Conservation (phyloP, 2,888 invertebrate genomes). For the Nemurella pictetii region DNA sequence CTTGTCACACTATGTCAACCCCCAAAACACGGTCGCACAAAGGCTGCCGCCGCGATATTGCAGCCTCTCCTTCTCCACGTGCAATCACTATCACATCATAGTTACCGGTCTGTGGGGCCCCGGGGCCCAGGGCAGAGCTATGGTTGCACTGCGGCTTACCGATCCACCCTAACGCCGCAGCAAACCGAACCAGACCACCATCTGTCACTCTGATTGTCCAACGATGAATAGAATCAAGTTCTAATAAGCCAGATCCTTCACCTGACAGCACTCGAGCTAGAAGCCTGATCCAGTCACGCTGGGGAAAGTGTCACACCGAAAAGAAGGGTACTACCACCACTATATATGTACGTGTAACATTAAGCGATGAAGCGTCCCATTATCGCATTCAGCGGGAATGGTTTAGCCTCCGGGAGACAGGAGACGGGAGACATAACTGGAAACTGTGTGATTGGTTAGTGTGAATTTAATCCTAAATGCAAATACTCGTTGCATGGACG, state of each 20-base stretch:
- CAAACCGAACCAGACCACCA: conserved; percentile 15
- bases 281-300: neutral
- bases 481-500: no score
- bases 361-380: conserved; percentile 20
- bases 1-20: conserved; percentile 7
- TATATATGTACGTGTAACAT: conserved; percentile 11
- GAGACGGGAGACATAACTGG: conserved; percentile 18
- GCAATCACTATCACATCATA: neutral
- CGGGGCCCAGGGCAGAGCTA: neutral
- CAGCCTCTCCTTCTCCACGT: neutral
- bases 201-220: conserved; percentile 25
- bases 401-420: neutral
- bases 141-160: neutral
- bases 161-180: neutral
- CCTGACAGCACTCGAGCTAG: conserved; percentile 12
- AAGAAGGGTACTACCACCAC: neutral
- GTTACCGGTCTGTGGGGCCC: neutral
- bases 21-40: conserved; percentile 1
- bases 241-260: conserved; percentile 32
- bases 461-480: no score
- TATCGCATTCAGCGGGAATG: neutral
- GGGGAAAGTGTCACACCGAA: conserved; percentile 28
- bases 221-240: conserved; percentile 16
- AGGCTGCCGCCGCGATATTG: neutral
- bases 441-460: conserved; percentile 29